Base-by-base conservation (phyloP, 2,113 vertebrate genomes). In the Bujurquina vittata region DNA sequence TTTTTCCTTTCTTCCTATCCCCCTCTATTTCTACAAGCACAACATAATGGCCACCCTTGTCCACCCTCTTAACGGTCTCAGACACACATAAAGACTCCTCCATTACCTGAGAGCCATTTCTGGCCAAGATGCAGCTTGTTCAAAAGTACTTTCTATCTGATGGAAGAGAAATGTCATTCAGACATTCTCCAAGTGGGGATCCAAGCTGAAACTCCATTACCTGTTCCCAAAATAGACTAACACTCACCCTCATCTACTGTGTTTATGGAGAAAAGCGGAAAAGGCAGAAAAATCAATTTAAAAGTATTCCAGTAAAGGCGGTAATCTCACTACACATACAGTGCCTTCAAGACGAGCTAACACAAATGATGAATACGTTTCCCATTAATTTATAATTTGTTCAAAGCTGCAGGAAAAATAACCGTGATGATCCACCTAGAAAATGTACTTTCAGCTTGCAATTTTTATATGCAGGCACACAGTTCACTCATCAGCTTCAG, bases 81-180 rank as follows among this genome's bases (percentile, higher is more conserved):
- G 61, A 86, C 82, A 84, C 86, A 87, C 75, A 87, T 37, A 46
- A 43, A 89, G 46, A 80, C 86, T 80, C 54, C 49, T 81, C 90
- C 75, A 90, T 91, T 89, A 77, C 52, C 65, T 76, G 65, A 89
- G 84, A 73, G 77, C 84, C 75, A 74, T 46, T 74, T 81, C 65
- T 72, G 87, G 58, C 77, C 67, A 18, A 40, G 56, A 75, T 67
- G 59, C 72, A 74, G 49, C 6, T 1, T 55, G 82, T 79, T 87
- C 84, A 81, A 65, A 85, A 69, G 60, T 72, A 58, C 58, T 82
- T 81, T 62, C 69, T 43, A 67, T 75, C 81, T 77, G 84, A 86
- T 86, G 84, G 77, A 81, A 77, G 80, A 82, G 75, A 87, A 90
- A 90, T 91, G 90, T 83, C 90, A 87, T 80, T 86, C 59, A 17